Evolutionary conservation across 2,888 invertebrate genomes (phyloP), one percentile per base, ranked within the genome.

Genomic region (Hermodice carunculata): DNA sequence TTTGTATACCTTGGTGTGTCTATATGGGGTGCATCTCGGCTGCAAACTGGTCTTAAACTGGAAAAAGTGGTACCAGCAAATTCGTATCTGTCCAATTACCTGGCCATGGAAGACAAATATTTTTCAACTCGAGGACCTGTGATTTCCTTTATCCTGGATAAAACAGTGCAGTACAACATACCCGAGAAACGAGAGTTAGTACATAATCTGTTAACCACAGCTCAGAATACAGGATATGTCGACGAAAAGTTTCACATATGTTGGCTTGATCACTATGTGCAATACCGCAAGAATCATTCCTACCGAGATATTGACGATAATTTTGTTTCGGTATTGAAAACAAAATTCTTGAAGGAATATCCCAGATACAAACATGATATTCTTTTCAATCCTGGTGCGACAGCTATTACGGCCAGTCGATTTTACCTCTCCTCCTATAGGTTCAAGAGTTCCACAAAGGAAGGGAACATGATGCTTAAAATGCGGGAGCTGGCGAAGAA

Each of bases 371-470:
- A 49, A 40, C 49, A 58, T 40, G 69, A 69, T 44, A 29, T 69
- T 1, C 1, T 31, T 6, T 53, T 79, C 22, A 73, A 66, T 44
- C 34, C 40, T 1, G 59, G 66, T 14, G 59, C 64, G 5, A 59
- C 40, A 89, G 89, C 53, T 90, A 90, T 96, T 29, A 80, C 92
- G 3, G 94, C 94, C 0, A 94, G 95, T 49, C 89, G 96, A 65
- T 94, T 94, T 81, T 88, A 96, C 51, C 92, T 96, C 54, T 94
- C 95, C 85, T 94, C 95, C 0, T 92, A 93, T 1, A 94, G 95
- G 78, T 93, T 96, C 49, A 93, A 92, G 60, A 94, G 95, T 57
- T 94, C 95, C 22, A 65, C 67, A 8, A 61, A 61, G 24, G 78
- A 80, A 64, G 78, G 77, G 0, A 54, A 71, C 19, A 54, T 78